These are phyloP conservation scores for Nasua narica DNA, from an alignment of 2,797 vertebrate species.

Conservation along the genomic window DNA sequence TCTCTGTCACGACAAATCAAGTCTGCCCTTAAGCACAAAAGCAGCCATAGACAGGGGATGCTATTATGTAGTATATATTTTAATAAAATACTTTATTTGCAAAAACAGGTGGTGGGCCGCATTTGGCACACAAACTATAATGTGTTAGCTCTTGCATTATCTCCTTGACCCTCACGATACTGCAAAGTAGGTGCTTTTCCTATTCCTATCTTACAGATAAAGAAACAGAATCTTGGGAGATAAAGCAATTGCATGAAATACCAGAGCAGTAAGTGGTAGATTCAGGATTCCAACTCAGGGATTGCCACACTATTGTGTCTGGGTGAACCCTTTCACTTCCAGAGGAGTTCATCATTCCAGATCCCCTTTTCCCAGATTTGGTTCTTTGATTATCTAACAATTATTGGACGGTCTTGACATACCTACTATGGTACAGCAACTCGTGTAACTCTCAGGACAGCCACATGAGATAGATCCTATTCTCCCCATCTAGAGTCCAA, in stretches of 20 bases:
- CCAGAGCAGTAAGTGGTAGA: too few species aligned
- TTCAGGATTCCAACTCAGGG: background rate
- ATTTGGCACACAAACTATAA: background rate
- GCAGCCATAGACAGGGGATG: background rate
- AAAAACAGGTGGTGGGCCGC: background rate
- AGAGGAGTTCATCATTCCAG: background rate
- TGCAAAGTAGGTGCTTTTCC: background rate
- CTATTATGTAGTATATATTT: background rate
- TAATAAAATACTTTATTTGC: background rate
- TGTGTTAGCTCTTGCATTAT: background rate
- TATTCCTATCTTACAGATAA: background rate
- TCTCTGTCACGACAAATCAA: background rate
- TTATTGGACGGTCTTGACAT: background rate
- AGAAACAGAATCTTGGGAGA: background rate
- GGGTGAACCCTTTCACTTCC: background rate
- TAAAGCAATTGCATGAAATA: background rate
- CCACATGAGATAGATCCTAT: background rate
- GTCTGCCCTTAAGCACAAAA: background rate
- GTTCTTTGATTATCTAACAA: background rate
- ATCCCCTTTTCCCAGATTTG: background rate
- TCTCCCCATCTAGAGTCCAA: background rate
- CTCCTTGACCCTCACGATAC: background rate
- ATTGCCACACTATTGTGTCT: background rate
- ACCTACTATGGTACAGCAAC: background rate
- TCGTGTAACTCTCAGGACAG: background rate